These are phyloP conservation scores for Momotus momota DNA, from an alignment of 2,797 vertebrate genomes.

Conservation along the genomic window DNA sequence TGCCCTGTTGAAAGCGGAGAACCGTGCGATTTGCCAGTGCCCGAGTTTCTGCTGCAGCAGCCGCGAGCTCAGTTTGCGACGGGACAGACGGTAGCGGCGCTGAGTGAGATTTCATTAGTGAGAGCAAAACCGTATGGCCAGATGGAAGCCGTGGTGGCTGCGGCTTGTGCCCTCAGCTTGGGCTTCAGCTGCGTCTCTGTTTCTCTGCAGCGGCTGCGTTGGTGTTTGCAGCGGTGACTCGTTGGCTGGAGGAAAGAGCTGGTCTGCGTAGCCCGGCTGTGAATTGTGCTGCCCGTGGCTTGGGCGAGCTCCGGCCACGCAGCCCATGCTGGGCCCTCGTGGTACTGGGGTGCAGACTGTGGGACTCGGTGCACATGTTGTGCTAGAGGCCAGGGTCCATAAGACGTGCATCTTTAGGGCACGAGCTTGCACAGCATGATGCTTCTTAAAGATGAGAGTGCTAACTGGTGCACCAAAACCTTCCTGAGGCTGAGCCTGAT, in stretches of 20 bases:
- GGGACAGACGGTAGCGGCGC: background rate
- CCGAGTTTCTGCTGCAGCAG: background rate
- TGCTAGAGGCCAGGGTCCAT: background rate
- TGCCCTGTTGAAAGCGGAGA: background rate
- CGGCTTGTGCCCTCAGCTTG: background rate
- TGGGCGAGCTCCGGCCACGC: background rate
- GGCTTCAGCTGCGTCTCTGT: background rate
- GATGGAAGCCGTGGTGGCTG: background rate
- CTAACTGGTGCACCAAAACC: background rate
- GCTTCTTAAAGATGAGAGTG: background rate
- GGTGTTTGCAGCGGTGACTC: background rate
- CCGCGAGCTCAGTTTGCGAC: background rate
- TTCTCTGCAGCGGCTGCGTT: background rate
- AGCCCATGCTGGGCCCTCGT: fast-evolving
- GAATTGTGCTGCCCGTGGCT: background rate
- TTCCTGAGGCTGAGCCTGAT: background rate
- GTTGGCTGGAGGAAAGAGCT: background rate
- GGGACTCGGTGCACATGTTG: background rate
- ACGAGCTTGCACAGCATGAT: background rate
- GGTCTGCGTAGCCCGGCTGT: background rate
- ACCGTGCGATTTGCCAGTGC: fast-evolving
- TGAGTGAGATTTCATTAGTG: background rate
- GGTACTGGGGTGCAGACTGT: fast-evolving
- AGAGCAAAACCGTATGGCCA: background rate
- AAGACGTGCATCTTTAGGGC: background rate